These are phyloP conservation scores for Drosophila conformis DNA, from an alignment of 2,888 invertebrate species.

Conservation along the genomic window DNA sequence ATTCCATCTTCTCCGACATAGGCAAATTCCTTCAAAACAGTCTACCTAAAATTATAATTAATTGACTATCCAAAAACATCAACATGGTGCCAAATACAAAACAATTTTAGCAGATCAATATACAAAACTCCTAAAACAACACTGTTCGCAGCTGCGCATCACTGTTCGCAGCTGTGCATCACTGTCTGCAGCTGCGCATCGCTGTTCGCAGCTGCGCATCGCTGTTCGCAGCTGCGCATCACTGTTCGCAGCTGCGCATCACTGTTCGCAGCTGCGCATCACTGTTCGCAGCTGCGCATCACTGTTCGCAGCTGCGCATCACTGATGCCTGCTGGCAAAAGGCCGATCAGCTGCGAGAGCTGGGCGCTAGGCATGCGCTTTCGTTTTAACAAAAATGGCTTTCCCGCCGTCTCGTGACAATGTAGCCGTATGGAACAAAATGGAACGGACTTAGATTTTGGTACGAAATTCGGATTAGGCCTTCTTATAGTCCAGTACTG, in stretches of 20 bases:
- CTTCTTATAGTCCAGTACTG: too few species aligned
- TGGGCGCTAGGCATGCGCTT: too few species aligned
- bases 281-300: neutral
- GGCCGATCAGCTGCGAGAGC: neutral
- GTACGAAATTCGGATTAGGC: neutral
- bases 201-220: neutral
- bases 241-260: neutral
- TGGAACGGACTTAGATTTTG: neutral
- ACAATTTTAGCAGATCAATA: neutral
- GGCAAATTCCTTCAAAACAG: neutral
- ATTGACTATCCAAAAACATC: neutral
- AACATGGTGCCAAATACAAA: neutral
- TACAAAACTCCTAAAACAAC: neutral
- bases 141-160: neutral
- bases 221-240: neutral
- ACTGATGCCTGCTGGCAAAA: neutral
- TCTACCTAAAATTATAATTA: neutral
- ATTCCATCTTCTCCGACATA: neutral
- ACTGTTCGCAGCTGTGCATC: neutral
- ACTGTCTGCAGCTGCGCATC: neutral
- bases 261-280: neutral
- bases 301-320: neutral
- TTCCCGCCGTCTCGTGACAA: too few species aligned
- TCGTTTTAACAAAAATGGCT: too few species aligned
- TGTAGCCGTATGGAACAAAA: neutral